Percentiles rank a stretch among this genome's conserved stretches.
These are phyloP conservation scores for Tympanuchus pallidicinctus DNA, from an alignment of 2,113 vertebrate species.

Conservation along the genomic window DNA sequence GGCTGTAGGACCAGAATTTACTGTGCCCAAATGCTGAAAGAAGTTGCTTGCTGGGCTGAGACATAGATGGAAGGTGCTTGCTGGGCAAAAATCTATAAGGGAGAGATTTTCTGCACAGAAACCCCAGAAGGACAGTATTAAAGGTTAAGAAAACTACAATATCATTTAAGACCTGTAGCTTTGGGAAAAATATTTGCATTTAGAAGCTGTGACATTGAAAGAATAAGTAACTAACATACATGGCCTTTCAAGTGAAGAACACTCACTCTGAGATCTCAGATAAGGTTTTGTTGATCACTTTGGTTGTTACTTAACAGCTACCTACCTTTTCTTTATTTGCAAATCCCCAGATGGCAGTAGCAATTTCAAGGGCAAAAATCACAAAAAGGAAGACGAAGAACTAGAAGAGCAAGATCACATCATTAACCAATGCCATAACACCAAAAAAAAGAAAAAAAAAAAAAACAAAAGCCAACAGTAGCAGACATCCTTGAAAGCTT, in stretches of 20 bases:
- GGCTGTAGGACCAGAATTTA: no score
- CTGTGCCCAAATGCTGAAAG: no score
- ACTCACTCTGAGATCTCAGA: background rate
- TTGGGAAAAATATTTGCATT: background rate
- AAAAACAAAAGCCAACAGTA: background rate
- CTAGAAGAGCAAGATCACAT: conserved; percentile 69
- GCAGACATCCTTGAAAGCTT: background rate
- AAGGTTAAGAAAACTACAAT: background rate
- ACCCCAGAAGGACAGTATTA: background rate
- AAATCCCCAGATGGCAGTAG: conserved; percentile 95
- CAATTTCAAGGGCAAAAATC: conserved; percentile 95
- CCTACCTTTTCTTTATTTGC: conserved; percentile 91
- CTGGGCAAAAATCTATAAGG: no score
- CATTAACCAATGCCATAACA: background rate
- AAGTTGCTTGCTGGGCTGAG: no score
- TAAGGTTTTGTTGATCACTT: background rate
- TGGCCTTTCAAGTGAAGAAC: background rate
- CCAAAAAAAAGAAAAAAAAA: background rate
- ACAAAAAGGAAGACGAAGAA: conserved; percentile 95
- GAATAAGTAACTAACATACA: background rate
- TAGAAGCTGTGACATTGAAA: background rate
- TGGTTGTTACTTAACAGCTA: background rate
- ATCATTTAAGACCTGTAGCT: background rate
- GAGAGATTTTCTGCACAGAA: no score
- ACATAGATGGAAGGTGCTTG: no score